These are phyloP conservation scores for Enteromius unitaeniatus DNA, from an alignment of 2,797 vertebrate species.

Conservation along the genomic window DNA sequence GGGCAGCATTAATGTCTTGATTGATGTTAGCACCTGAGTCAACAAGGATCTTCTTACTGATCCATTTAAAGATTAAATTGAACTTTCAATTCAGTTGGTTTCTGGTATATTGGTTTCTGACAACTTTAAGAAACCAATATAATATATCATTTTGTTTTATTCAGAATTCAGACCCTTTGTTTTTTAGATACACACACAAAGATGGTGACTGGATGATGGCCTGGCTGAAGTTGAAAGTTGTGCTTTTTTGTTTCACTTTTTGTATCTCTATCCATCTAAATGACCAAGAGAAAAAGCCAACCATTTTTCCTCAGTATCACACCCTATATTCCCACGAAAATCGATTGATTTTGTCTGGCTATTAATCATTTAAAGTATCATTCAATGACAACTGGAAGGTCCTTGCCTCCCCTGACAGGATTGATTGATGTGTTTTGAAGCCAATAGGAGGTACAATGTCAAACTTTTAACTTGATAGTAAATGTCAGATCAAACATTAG, in stretches of 20 bases:
- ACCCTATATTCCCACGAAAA: constrained; percentile 69
- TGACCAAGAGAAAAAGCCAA: constrained; percentile 69
- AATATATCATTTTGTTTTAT: background rate
- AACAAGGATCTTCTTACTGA: background rate
- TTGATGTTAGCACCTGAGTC: background rate
- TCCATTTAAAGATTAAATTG: background rate
- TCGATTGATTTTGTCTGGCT: constrained; percentile 62
- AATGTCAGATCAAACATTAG: constrained; percentile 51
- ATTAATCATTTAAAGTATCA: constrained; percentile 77
- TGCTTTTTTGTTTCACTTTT: constrained; percentile 1
- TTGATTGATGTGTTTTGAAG: constrained; percentile 81
- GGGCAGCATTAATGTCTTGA: background rate
- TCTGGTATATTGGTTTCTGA: no score
- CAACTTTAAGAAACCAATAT: background rate
- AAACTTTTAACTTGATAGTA: constrained; percentile 65
- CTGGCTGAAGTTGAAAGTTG: constrained; percentile 3
- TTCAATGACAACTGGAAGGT: constrained; percentile 74
- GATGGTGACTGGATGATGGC: background rate
- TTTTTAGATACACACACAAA: background rate
- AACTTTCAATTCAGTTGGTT: background rate
- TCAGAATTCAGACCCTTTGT: background rate
- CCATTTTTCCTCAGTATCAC: constrained; percentile 70
- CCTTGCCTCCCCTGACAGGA: constrained; percentile 72
- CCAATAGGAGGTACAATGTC: constrained; percentile 64
- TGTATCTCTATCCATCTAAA: constrained; percentile 69